Base-by-base conservation (phyloP, 2,888 invertebrate species). In the Malacosoma neustria region DNA sequence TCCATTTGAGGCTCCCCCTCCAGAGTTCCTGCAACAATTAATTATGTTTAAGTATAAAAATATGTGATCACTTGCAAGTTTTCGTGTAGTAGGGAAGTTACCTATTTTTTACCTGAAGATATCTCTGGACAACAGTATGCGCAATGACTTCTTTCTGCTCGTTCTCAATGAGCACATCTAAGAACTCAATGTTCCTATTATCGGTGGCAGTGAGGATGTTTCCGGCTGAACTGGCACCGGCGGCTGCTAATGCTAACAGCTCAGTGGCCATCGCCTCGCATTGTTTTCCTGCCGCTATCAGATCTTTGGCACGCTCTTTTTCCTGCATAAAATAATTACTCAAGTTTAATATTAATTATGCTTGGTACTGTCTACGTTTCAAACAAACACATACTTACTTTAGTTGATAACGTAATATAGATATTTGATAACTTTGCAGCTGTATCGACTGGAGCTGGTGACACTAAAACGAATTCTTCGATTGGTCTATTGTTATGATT, bases 251-350 rank as follows among this genome's bases (percentile, higher is more conserved):
- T 0, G 98, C 96, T 42, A 99, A 75, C 40, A 99, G 76, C 63
- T 99, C 99, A 0, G 98, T 98, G 3, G 99, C 99, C 97, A 99
- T 98, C 13, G 92, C 91, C 80, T 99, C 99, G 72, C 98, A 98
- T 77, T 96, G 97, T 67, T 96, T 96, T 5, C 97, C 96, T 29
- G 98, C 98, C 14, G 95, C 93, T 59, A 96, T 93, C 49, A 99
- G 88, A 84, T 99, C 99, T 85, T 96, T 96, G 43, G 98, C 97
- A 68, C 99, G 89, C 85, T 99, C 99, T 86, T 99, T 99, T 85
- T 99, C 98, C 91, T 92, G 61, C 54, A 59, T 43, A 41, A 38
- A 54, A 31, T 22, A 22, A 60, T 41, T 48, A 50, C 41, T 32
- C 34, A 36, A 29, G 22, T 46, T 63, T 38, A 61, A 62, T 64